Base-by-base conservation (phyloP, 1,140 invertebrate genomes). In the Sycophila sp. region DNA sequence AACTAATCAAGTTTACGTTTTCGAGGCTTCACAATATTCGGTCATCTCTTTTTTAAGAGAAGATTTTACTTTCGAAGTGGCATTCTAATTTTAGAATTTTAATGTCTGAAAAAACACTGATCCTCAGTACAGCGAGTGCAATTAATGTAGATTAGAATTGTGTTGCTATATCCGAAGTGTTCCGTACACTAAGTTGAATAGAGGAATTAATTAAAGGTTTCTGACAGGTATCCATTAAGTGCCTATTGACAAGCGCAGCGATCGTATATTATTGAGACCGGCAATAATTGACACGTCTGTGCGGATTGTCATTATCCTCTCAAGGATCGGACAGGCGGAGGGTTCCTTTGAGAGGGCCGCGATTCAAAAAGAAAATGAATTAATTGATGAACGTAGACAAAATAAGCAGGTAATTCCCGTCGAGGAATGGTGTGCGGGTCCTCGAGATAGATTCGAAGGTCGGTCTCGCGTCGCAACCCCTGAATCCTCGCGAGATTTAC, bases 371-470 rank as follows among this genome's bases (percentile, higher is more conserved):
- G n/a, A 58, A 53, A 59, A 66, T 51, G 55, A 65, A 49, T 66
- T 65, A 71, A 71, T 73, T 55, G 71, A 58, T 49, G 65, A 72
- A 72, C 56, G 36, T 42, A 60, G 42, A 73, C n/a, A n/a, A n/a
- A 47, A 59, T 65, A 56, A 66, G 69, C 69, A 71, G 69, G 69
- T 71, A 66, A 71, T 71, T 71, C 42, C 60, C 24, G 55, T 58
- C 47, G 69, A 65, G 69, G 49, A 62, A 30, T 63, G 32, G 30
- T 55, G 22, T 26, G 26, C 15, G 34, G 34, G 4, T 28, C 63
- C 24, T 47, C 15, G 4, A n/a, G 38, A 10, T 55, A 38, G 30
- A 19, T 15, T 45, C n/a, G 53, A 71, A 65, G 69, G 69, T 51
- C 63, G 60, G 28, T 19, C 17, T 58, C 59, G 59, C 45, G 38